phyloP scores from a whole-genome alignment of 2,888 invertebrate genomes.

The Itoplectis maculator region DNA sequence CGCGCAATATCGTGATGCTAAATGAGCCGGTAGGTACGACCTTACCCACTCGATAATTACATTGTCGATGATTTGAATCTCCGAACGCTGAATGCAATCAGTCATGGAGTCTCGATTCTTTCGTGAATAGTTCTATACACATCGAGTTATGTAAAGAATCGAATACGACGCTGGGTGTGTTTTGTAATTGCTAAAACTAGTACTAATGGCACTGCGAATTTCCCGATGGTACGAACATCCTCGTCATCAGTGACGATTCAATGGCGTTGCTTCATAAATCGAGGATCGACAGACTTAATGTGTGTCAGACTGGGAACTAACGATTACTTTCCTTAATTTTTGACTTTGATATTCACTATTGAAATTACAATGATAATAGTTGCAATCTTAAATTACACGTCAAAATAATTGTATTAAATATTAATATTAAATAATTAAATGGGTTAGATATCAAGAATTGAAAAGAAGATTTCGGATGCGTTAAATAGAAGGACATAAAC shows the following conservation, averaged over 20 bases:
- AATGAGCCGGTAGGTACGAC: slow-evolving; percentile 58
- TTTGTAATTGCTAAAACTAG: slow-evolving; percentile 26
- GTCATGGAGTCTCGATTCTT: slow-evolving; percentile 22
- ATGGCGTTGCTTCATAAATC: not conserved
- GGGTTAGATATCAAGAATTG: no score
- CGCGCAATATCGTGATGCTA: slow-evolving; percentile 41
- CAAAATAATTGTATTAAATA: no score
- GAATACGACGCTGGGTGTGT: slow-evolving; percentile 50
- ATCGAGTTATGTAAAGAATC: slow-evolving; percentile 68
- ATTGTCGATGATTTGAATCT: slow-evolving; percentile 56
- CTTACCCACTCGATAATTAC: slow-evolving; percentile 61
- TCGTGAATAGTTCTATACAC: slow-evolving; percentile 43
- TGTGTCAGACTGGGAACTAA: not conserved
- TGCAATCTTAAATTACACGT: no score
- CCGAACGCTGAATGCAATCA: slow-evolving; percentile 70
- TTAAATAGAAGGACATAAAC: not conserved
- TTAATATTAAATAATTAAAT: no score
- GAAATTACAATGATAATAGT: not conserved
- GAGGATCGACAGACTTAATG: not conserved
- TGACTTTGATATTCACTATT: not conserved
- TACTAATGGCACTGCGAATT: slow-evolving; percentile 5
- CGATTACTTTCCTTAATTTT: not conserved
- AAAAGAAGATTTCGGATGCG: not conserved
- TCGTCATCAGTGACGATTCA: not conserved
- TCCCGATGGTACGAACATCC: slow-evolving; percentile 9